Base-by-base conservation (phyloP, 2,113 vertebrate species). In the Smithornis capensis region DNA sequence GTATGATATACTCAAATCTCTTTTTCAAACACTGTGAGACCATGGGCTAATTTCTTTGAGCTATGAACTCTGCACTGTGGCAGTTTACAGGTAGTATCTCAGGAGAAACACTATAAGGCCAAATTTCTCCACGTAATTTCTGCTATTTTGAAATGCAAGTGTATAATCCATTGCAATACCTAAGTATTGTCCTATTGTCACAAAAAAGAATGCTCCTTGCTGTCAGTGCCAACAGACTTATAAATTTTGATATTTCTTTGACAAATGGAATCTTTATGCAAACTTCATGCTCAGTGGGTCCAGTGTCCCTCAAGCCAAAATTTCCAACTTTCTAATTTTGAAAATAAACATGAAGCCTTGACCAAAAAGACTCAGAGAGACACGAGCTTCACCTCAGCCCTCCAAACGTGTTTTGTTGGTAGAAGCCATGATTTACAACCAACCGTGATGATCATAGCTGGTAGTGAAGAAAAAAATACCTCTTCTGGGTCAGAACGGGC, bases 401-500 rank as follows among this genome's bases (percentile, higher is more conserved):
- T 73, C 12, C 19, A 44, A 14, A 31, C 1, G 11, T 4, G 4
- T 37, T 82, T 35, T 56, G 4, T 23, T 8, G 16, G 15, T 68
- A 0, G 0, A 65, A 71, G 22, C 2, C 3, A 1, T 35, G 55
- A 57, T 7, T 50, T 53, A 35, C 60, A 83, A 45, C 0, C 1
- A 1, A 19, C 2, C 31, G 22, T 1, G 71, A 6, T 33, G 67
- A 23, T n/a, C 17, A 53, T 52, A 62, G 47, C 12, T 14, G 37
- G 10, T 3, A 40, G 8, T 0, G 47, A 28, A 73, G 19, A 1
- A 60, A 25, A 67, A 35, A 35, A 8, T 0, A 0, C 7, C 18
- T 5, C 7, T 29, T 22, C 4, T 12, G 29, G 38, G 1, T 16
- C 6, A 2, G 19, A 7, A 4, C 4, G 10, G 1, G 0, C 1